Evolutionary conservation across 1,140 invertebrate genomes (phyloP).

Genomic region (Chlorops oryzae): DNA sequence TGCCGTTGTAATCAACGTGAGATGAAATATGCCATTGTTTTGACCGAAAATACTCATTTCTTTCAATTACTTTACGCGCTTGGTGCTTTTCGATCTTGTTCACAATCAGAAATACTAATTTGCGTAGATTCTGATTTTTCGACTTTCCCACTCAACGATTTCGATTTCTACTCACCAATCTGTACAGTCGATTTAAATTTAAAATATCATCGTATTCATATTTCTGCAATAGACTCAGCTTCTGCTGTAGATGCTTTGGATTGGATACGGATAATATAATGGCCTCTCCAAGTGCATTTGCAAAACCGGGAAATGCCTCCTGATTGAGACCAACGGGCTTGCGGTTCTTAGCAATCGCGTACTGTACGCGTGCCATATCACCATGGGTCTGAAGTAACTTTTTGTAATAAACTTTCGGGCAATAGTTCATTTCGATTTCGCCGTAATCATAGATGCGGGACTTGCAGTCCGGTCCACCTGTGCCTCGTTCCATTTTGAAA

Average conservation of each 20-base stretch:
- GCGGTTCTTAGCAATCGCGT: constrained; percentile 61
- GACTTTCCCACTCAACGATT: too few species aligned
- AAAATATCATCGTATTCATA: constrained; percentile 43
- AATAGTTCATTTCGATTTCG: constrained; percentile 18
- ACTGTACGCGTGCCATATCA: constrained; percentile 68
- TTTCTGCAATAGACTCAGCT: constrained; percentile 48
- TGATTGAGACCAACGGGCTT: constrained; percentile 57
- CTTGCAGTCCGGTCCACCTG: constrained; percentile 18
- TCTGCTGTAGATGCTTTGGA: constrained; percentile 25
- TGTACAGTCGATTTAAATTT: constrained; percentile 50
- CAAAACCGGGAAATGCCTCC: constrained; percentile 53
- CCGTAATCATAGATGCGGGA: constrained; percentile 17
- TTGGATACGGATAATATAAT: constrained; percentile 19
- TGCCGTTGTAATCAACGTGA: too few species aligned
- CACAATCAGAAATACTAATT: too few species aligned
- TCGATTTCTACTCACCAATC: constrained; percentile 45
- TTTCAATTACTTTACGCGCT: too few species aligned
- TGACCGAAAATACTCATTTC: too few species aligned
- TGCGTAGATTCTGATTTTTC: too few species aligned
- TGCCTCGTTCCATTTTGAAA: constrained; percentile 13
- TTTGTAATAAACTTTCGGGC: constrained; percentile 19
- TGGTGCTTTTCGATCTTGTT: too few species aligned
- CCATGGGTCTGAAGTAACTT: constrained; percentile 53
- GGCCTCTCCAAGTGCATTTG: constrained; percentile 19
- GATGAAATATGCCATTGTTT: too few species aligned